phyloP scores from a whole-genome alignment of 2,797 vertebrate species.

The Vultur gryphus region DNA sequence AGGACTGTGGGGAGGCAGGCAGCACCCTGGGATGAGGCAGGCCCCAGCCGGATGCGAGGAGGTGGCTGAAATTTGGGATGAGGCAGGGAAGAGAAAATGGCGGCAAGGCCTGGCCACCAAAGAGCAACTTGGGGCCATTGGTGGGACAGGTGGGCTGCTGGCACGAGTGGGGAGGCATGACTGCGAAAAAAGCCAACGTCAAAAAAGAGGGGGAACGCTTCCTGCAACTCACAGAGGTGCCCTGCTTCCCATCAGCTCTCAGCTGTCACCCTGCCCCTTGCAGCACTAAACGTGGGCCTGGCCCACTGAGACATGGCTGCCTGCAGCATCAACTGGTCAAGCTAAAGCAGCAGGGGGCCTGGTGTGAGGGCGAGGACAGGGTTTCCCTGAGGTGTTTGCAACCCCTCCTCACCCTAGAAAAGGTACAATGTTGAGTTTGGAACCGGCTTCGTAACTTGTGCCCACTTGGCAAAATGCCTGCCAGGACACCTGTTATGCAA shows the following conservation, averaged over 20 bases:
- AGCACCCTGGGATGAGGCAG: not conserved
- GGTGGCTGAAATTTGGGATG: not conserved
- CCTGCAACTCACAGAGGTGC: not conserved
- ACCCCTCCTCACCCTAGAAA: not conserved
- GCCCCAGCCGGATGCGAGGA: too few species aligned
- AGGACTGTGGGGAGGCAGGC: not conserved
- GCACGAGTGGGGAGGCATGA: not conserved
- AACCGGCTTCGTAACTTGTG: rapidly evolving
- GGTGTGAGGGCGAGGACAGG: rapidly evolving
- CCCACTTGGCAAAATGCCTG: rapidly evolving
- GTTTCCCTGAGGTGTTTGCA: rapidly evolving
- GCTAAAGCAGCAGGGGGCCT: not conserved
- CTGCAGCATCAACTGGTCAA: not conserved
- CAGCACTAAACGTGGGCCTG: rapidly evolving
- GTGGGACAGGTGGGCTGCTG: not conserved
- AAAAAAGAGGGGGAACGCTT: not conserved
- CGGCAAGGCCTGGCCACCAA: rapidly evolving
- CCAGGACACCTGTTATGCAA: not conserved
- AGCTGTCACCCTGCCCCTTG: not conserved
- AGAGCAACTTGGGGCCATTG: too few species aligned
- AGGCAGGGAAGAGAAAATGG: not conserved
- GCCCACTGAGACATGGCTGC: not conserved
- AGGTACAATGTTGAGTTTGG: not conserved
- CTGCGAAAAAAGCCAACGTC: rapidly evolving
- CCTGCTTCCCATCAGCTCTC: rapidly evolving